phyloP scores from a whole-genome alignment of 2,888 invertebrate species.

The Caenorhabditis macrosperma region DNA sequence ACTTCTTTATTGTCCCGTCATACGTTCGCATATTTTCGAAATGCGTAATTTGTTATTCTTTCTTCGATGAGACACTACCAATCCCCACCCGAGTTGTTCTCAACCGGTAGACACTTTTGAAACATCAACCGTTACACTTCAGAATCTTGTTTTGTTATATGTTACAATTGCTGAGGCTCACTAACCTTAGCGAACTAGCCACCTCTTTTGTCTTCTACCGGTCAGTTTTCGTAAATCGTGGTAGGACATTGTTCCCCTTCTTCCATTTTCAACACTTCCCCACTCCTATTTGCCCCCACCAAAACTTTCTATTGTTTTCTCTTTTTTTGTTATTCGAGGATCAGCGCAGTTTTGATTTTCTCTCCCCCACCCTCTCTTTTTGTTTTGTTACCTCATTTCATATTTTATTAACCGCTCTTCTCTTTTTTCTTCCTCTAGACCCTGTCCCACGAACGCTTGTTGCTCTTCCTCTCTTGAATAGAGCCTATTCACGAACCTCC shows the following conservation, averaged over 20 bases:
- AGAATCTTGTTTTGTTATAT: constrained; percentile 50
- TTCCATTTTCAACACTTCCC: constrained; percentile 18
- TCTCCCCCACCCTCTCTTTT: constrained; percentile 19
- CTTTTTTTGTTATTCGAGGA: constrained; percentile 45
- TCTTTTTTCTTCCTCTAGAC: not conserved
- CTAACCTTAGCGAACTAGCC: constrained; percentile 49
- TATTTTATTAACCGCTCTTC: constrained; percentile 44
- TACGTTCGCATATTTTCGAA: constrained; percentile 27
- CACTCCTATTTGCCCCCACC: constrained; percentile 16
- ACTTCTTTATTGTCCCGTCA: constrained; percentile 7
- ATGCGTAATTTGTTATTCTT: constrained; percentile 25
- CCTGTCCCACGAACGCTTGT: constrained; percentile 4
- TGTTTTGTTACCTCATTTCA: constrained; percentile 57
- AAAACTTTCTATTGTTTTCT: constrained; percentile 46
- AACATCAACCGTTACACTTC: constrained; percentile 7
- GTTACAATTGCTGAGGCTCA: constrained; percentile 33
- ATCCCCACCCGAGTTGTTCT: constrained; percentile 25
- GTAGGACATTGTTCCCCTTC: constrained; percentile 46
- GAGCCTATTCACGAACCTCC: not conserved
- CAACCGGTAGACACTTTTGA: constrained; percentile 2
- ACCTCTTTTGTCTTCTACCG: constrained; percentile 47
- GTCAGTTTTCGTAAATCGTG: constrained; percentile 49
- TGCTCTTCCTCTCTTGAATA: constrained; percentile 15
- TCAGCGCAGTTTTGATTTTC: constrained; percentile 47
- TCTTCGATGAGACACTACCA: too few species aligned